These are phyloP conservation scores for Cynopterus sphinx DNA, from an alignment of 2,797 vertebrate species.

Conservation along the genomic window DNA sequence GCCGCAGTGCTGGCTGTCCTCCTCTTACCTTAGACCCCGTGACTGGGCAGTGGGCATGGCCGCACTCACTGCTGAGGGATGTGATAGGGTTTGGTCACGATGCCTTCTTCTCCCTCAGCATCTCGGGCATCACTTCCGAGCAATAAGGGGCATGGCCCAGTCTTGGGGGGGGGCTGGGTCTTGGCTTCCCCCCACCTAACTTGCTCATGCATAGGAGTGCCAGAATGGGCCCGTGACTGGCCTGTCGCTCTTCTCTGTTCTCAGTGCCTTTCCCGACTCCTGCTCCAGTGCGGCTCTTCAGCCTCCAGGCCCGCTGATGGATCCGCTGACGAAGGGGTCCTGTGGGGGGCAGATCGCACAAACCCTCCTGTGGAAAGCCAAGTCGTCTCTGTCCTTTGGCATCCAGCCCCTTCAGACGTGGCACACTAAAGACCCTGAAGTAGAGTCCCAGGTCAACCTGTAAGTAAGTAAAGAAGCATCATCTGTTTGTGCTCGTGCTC, in stretches of 20 bases:
- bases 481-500: not conserved
- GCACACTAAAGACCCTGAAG: slow-evolving; percentile 70
- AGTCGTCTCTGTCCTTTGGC: slow-evolving; percentile 77
- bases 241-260: not conserved
- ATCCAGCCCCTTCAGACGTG: slow-evolving; percentile 76
- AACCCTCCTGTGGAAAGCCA: slow-evolving; percentile 77
- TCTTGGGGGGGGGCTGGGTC: not conserved
- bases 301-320: slow-evolving; percentile 69
- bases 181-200: not conserved
- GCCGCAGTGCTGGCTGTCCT: not conserved
- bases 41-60: not conserved
- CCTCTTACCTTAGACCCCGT: not conserved
- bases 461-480: slow-evolving; percentile 77
- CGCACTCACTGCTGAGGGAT: not conserved
- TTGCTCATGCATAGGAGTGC: not conserved
- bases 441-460: slow-evolving; percentile 80
- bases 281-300: slow-evolving; percentile 56
- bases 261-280: slow-evolving; percentile 47
- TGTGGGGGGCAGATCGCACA: slow-evolving; percentile 74
- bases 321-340: slow-evolving; percentile 65
- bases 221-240: not conserved
- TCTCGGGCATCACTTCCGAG: not conserved
- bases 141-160: not conserved
- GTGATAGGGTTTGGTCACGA: not conserved
- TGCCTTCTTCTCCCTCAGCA: not conserved